phyloP scores from a whole-genome alignment of 2,888 invertebrate genomes.

The Sericinus montela region DNA sequence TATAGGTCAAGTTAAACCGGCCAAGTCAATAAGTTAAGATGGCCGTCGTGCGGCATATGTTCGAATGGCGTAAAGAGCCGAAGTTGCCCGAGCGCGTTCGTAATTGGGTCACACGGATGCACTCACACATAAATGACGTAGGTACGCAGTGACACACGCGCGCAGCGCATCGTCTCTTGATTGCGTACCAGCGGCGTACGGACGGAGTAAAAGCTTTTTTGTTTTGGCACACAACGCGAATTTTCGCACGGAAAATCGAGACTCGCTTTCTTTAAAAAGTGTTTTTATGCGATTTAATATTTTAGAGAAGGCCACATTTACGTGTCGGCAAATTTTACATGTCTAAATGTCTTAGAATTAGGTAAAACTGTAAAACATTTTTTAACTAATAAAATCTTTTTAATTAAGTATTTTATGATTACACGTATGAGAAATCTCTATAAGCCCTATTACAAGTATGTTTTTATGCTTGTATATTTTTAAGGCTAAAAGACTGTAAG shows the following conservation, averaged over 20 bases:
- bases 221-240: conserved; percentile 54
- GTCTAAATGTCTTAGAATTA: too few relatives aligned
- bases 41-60: conserved; percentile 57
- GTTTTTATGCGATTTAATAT: conserved; percentile 1
- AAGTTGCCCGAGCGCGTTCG: conserved; percentile 61
- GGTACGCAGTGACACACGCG: conserved; percentile 32
- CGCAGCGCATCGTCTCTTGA: conserved; percentile 40
- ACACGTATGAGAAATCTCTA: too few relatives aligned
- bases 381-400: too few relatives aligned
- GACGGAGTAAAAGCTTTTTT: conserved; percentile 46
- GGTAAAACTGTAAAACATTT: too few relatives aligned
- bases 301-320: neutral
- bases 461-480: too few relatives aligned
- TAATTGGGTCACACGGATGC: conserved; percentile 75
- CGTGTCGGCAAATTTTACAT: neutral
- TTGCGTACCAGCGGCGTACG: conserved; percentile 37
- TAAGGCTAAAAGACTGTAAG: too few relatives aligned
- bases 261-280: conserved; percentile 25
- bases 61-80: conserved; percentile 60
- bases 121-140: conserved; percentile 47
- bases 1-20: conserved; percentile 50
- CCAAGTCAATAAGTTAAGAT: conserved; percentile 49
- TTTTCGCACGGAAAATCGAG: conserved; percentile 36
- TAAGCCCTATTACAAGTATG: too few relatives aligned
- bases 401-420: too few relatives aligned